These are phyloP conservation scores for Clunio marinus DNA, from an alignment of 2,888 invertebrate genomes.

Conservation along the genomic window DNA sequence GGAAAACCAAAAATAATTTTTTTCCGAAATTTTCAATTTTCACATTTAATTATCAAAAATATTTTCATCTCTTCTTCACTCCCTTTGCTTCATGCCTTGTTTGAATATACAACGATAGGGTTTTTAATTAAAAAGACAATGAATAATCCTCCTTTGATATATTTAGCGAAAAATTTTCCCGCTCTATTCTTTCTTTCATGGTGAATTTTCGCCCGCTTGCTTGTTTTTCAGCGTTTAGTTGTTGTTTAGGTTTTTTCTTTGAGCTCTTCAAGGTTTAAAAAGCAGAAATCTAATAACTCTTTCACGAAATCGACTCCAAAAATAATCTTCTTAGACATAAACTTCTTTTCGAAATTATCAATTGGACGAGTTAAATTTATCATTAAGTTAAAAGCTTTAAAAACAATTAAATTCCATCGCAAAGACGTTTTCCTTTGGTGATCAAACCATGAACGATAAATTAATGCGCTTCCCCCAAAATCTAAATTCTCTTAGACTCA, in stretches of 20 bases:
- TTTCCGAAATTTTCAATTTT: conserved; percentile 12
- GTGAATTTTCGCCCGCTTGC: not conserved
- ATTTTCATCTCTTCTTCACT: not conserved
- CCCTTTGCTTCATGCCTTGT: not conserved
- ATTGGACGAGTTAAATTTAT: too few relatives aligned
- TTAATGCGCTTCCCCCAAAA: too few relatives aligned
- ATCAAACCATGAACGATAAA: too few relatives aligned
- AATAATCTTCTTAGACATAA: too few relatives aligned
- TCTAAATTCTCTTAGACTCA: not conserved
- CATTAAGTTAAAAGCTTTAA: too few relatives aligned
- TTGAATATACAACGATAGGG: conserved; percentile 12
- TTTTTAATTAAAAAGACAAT: conserved; percentile 33
- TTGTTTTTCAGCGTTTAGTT: not conserved
- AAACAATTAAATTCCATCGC: too few relatives aligned
- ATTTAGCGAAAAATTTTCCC: conserved; percentile 11
- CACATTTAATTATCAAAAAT: conserved; percentile 31
- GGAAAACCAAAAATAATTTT: not conserved
- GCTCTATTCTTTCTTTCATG: not conserved
- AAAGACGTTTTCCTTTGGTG: too few relatives aligned
- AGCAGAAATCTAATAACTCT: too few relatives aligned
- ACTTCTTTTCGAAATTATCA: too few relatives aligned
- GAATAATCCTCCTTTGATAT: conserved; percentile 26
- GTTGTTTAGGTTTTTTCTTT: conserved; percentile 2
- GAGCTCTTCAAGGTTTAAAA: too few relatives aligned
- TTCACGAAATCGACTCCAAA: too few relatives aligned